phyloP scores from a whole-genome alignment of 2,888 invertebrate species.

The Cosmia trapezina region DNA sequence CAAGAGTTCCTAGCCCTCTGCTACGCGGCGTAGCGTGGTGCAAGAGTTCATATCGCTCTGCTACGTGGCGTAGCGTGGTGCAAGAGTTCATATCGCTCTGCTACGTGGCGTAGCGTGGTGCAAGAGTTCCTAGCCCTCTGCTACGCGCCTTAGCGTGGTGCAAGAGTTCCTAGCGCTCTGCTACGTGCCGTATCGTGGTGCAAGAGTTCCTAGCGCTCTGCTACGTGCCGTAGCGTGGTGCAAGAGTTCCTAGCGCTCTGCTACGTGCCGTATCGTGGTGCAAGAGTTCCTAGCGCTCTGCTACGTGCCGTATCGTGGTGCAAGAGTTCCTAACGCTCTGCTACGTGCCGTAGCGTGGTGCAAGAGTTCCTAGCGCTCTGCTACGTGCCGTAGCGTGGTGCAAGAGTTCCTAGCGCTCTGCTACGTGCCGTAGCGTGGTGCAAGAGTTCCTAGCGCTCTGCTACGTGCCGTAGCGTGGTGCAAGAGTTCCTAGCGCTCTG shows the following conservation, averaged over 20 bases:
- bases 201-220: too few species aligned
- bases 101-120: neutral
- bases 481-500: slow-evolving; percentile 2
- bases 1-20: slow-evolving; percentile 1
- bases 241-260: neutral
- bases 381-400: slow-evolving; percentile 13
- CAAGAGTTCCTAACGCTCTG: slow-evolving; percentile 1
- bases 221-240: neutral
- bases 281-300: neutral
- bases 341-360: slow-evolving; percentile 8
- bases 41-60: neutral
- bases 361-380: slow-evolving; percentile 1
- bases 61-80: too few species aligned
- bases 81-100: slow-evolving; percentile 3
- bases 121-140: too few species aligned
- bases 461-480: slow-evolving; percentile 10
- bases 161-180: neutral
- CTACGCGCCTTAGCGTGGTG: too few species aligned
- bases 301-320: too few species aligned
- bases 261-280: slow-evolving; percentile 12
- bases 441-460: slow-evolving; percentile 4
- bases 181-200: too few species aligned
- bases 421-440: too few species aligned
- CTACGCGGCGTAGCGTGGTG: slow-evolving; percentile 12
- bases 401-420: neutral